phyloP scores from a whole-genome alignment of 2,113 vertebrate genomes.

The Nettapus auritus region DNA sequence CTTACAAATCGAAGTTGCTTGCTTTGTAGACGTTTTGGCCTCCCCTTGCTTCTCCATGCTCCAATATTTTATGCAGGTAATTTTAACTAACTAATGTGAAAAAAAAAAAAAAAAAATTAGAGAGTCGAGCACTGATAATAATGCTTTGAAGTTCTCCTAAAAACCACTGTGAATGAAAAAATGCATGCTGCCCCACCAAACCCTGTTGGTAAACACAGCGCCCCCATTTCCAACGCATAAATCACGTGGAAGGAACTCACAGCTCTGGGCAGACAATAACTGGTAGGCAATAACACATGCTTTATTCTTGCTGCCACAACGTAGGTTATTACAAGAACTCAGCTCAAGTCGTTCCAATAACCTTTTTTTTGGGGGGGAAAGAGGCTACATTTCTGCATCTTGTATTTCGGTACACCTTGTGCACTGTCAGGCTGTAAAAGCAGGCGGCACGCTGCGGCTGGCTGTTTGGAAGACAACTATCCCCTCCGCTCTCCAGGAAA shows the following conservation, averaged over 20 bases:
- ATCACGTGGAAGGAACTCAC: background rate
- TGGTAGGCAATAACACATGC: background rate
- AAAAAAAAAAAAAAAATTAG: too few relatives aligned
- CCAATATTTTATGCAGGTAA: background rate
- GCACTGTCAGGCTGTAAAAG: background rate
- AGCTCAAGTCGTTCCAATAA: background rate
- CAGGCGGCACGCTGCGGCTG: fast-evolving
- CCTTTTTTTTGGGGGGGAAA: background rate
- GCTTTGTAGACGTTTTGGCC: background rate
- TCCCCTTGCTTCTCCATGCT: background rate
- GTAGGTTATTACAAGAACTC: background rate
- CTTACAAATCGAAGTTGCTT: background rate
- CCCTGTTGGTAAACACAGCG: background rate
- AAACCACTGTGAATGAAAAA: background rate
- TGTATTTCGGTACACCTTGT: background rate
- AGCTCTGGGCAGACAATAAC: background rate
- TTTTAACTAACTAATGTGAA: background rate
- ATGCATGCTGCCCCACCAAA: background rate
- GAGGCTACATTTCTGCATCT: background rate
- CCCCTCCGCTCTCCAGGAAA: background rate
- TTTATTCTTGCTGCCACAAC: background rate
- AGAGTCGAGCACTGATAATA: background rate
- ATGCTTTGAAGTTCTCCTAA: background rate
- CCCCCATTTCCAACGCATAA: background rate
- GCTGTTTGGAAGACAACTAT: background rate